Percentiles rank a stretch among this genome's conserved stretches.
Conservation (phyloP, 2,888 invertebrate species). For the Drosophila leonis region DNA sequence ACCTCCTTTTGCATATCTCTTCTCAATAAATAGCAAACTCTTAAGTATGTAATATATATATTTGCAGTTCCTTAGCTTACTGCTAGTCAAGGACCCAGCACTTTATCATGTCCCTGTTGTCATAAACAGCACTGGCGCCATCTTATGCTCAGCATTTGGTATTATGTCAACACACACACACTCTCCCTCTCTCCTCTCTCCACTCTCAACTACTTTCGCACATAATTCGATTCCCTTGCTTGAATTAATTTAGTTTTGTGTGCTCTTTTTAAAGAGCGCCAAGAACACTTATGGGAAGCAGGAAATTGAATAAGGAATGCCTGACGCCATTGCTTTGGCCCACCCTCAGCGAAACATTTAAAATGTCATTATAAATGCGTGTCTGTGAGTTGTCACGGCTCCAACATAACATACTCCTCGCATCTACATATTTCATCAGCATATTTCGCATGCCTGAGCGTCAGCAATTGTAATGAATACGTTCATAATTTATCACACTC, state of each 20-base stretch:
- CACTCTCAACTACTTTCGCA: slow-evolving; percentile 9
- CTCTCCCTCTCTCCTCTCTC: background rate
- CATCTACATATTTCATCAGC: slow-evolving; percentile 73
- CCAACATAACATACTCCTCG: slow-evolving; percentile 27
- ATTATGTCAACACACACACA: slow-evolving; percentile 6
- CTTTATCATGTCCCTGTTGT: slow-evolving; percentile 45
- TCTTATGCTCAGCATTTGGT: slow-evolving; percentile 30
- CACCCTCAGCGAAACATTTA: slow-evolving; percentile 58
- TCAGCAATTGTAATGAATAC: slow-evolving; percentile 71
- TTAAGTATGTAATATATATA: slow-evolving; percentile 2
- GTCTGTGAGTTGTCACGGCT: slow-evolving; percentile 38
- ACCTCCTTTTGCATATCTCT: background rate
- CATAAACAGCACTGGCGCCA: slow-evolving; percentile 72
- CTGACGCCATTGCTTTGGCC: slow-evolving; percentile 38
- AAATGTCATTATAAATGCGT: slow-evolving; percentile 77
- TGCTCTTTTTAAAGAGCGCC: slow-evolving; percentile 42
- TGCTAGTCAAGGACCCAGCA: slow-evolving; percentile 40
- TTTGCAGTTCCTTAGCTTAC: slow-evolving; percentile 15
- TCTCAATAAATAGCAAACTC: slow-evolving; percentile 9
- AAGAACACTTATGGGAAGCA: slow-evolving; percentile 57
- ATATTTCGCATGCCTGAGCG: slow-evolving; percentile 76
- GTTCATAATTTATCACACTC: slow-evolving; percentile 62
- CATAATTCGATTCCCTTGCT: background rate
- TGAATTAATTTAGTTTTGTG: slow-evolving; percentile 53
- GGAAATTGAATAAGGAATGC: background rate